These are phyloP conservation scores for Ibidorhyncha struthersii DNA, from an alignment of 2,113 vertebrate species.

Conservation along the genomic window DNA sequence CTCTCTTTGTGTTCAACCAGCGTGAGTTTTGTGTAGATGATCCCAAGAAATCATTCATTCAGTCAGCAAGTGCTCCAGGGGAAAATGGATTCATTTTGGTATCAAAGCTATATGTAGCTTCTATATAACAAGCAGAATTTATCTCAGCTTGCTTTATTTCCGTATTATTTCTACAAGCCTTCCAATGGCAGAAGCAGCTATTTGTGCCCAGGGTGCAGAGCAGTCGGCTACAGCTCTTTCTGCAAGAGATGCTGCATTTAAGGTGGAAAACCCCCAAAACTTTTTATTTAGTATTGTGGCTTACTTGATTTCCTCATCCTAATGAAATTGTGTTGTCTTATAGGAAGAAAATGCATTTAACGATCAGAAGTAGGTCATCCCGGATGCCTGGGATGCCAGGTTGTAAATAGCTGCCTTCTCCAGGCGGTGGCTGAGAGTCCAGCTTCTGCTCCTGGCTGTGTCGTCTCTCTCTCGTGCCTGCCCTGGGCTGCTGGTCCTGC, in stretches of 20 bases:
- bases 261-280: rapidly evolving
- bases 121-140: not conserved
- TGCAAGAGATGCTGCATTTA: not conserved
- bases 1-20: not conserved
- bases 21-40: not conserved
- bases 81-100: not conserved
- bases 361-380: not conserved
- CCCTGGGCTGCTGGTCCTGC: not conserved
- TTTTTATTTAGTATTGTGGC: not conserved
- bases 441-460: not conserved
- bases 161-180: not conserved
- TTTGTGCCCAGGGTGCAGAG: not conserved
- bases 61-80: not conserved
- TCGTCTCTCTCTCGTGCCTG: not conserved
- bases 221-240: not conserved
- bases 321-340: not conserved
- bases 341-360: not conserved
- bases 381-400: not conserved
- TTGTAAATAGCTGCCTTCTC: not conserved
- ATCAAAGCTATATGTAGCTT: not conserved
- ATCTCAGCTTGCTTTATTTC: not conserved
- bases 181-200: not conserved
- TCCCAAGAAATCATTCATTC: not conserved
- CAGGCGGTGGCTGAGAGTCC: not conserved
- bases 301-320: not conserved